Base-by-base conservation (phyloP, 2,888 invertebrate species). In the Arrhopalites spinosus region DNA sequence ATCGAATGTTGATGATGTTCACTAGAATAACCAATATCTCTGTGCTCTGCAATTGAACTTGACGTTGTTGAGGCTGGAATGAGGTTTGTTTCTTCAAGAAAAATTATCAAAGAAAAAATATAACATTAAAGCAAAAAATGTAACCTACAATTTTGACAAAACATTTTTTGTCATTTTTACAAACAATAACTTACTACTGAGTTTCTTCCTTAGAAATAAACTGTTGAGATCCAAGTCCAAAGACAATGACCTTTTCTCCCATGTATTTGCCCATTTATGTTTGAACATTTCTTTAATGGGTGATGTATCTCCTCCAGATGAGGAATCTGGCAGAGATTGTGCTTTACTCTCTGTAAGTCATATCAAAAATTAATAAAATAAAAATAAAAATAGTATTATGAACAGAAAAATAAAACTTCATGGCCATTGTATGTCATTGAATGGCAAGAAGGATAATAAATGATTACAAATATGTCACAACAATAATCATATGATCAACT, bases 251-350 rank as follows among this genome's bases (percentile, higher is more conserved):
- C 79, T 68, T 66, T 80, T 81, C 29, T 81, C 81, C 81, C 80
- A 81, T 66, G 80, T 81, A 70, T 80, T 80, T 11, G 79, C 75
- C 81, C 80, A 81, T 59, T 81, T 82, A 72, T 80, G 80, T 43
- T 83, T 83, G 1, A 80, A 74, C 77, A 83, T 81, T 75, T 84
- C 83, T 77, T 84, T 36, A 7, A 36, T 7, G 36, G 84, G 84
- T 17, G 83, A 84, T 8, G 82, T 80, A 69, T 84, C 84, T 81
- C 79, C 76, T 15, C 56, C 69, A 13, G 61, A n/a, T 43, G 72
- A 68, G 47, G 79, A 77, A 13, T 76, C 77, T 27, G 79, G 78
- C 17, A 77, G 68, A 29, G 79, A 79, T 27, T 78, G 74, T 13
- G 75, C n/a, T 69, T 73, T 75, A 15, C 67, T 75, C 61, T 77